These are phyloP conservation scores for Pyrochroa serraticornis DNA, from an alignment of 2,888 invertebrate genomes.

Conservation along the genomic window DNA sequence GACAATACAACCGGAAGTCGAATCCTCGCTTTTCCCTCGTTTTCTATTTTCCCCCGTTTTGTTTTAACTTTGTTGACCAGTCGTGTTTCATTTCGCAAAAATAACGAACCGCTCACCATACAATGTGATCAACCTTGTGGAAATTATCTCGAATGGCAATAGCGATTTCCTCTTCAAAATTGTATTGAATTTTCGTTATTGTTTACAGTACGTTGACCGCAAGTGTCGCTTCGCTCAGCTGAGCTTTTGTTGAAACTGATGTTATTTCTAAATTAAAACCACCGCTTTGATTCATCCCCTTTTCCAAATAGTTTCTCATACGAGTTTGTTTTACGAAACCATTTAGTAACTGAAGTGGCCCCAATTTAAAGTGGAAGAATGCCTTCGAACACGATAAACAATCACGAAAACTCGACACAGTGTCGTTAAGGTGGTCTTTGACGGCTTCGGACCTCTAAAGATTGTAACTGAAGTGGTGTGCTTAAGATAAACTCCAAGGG, in stretches of 20 bases:
- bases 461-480: slow-evolving; percentile 40
- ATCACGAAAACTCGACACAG: slow-evolving; percentile 23
- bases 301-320: not conserved
- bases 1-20: too few relatives aligned
- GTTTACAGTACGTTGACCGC: slow-evolving; percentile 33
- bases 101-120: slow-evolving; percentile 20
- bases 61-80: slow-evolving; percentile 2
- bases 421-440: slow-evolving; percentile 43
- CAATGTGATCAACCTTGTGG: slow-evolving; percentile 38
- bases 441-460: slow-evolving; percentile 32
- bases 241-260: slow-evolving; percentile 17
- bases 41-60: too few relatives aligned
- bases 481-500: slow-evolving; percentile 46
- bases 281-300: not conserved
- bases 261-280: slow-evolving; percentile 20
- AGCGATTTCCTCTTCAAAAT: slow-evolving; percentile 38
- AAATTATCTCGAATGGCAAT: slow-evolving; percentile 38
- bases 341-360: slow-evolving; percentile 10
- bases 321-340: slow-evolving; percentile 8
- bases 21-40: too few relatives aligned
- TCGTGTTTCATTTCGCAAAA: slow-evolving; percentile 24
- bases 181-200: slow-evolving; percentile 39
- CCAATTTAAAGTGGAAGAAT: slow-evolving; percentile 24
- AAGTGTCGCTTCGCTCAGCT: slow-evolving; percentile 17
- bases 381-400: slow-evolving; percentile 31